Evolutionary conservation across 1,140 invertebrate genomes (phyloP).

Genomic region (Bombus affinis): DNA sequence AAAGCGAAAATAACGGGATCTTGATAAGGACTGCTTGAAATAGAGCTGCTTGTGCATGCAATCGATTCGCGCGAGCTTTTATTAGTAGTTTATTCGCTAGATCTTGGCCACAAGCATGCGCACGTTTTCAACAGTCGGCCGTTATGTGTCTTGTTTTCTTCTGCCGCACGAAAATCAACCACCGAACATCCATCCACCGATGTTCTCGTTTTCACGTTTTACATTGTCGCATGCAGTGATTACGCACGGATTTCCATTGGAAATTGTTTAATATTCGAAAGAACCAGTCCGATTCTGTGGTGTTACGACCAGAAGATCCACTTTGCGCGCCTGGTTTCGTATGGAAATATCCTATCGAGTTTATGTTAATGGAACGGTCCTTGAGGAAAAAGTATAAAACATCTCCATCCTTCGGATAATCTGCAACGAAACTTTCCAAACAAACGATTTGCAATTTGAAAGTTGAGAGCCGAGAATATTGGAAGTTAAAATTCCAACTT

Average conservation of each 20-base stretch:
- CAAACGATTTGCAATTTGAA: not conserved
- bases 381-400: not conserved
- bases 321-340: not conserved
- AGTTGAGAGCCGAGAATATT: not conserved
- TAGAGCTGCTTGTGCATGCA: constrained; percentile 64
- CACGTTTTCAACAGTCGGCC: constrained; percentile 37
- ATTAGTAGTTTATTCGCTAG: constrained; percentile 42
- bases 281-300: constrained; percentile 5
- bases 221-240: not conserved
- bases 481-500: not conserved
- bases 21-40: constrained; percentile 60
- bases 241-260: too few species aligned
- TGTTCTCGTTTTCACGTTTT: not conserved
- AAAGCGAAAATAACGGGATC: constrained; percentile 53
- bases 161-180: not conserved
- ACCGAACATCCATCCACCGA: not conserved
- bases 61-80: constrained; percentile 60
- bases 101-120: constrained; percentile 54
- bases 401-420: not conserved
- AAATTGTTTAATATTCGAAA: not conserved
- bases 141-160: not conserved
- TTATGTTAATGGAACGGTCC: not conserved
- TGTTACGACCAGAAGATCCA: not conserved
- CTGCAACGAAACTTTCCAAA: not conserved
- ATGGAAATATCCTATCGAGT: constrained; percentile 4